Conservation (phyloP, 1,140 invertebrate species). For the Stenopsyche tienmushanensis region DNA sequence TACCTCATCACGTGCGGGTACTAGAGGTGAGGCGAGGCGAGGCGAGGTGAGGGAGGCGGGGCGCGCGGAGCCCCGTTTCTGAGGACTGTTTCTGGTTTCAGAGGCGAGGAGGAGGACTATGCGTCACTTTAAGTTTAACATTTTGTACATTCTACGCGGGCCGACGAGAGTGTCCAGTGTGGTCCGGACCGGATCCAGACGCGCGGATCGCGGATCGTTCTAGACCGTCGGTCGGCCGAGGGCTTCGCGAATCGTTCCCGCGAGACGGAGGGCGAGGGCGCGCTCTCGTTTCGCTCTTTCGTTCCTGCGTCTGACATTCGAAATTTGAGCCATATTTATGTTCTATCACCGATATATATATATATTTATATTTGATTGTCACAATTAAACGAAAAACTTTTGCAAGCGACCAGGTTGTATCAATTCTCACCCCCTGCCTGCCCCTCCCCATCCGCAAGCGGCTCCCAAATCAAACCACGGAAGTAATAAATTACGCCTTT, state of each 20-base stretch:
- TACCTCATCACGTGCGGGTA: constrained; percentile 92
- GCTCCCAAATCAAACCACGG: too few species aligned
- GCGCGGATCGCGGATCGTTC: too few species aligned
- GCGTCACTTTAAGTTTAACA: not conserved
- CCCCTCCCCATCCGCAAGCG: too few species aligned
- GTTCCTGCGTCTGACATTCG: too few species aligned
- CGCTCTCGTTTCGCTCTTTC: too few species aligned
- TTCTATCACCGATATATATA: not conserved
- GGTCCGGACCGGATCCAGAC: too few species aligned
- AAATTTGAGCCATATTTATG: not conserved
- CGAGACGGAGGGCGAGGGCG: too few species aligned
- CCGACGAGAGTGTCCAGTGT: too few species aligned
- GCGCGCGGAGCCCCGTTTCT: not conserved
- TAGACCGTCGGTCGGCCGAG: not conserved
- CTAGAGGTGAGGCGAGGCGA: constrained; percentile 70
- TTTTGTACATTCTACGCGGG: too few species aligned
- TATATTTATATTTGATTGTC: not conserved
- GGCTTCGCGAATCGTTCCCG: not conserved
- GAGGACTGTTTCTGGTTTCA: constrained; percentile 19
- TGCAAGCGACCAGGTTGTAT: not conserved
- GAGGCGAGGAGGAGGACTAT: constrained; percentile 53
- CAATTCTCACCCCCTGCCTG: too few species aligned
- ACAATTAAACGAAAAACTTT: not conserved
- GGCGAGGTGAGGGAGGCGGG: too few species aligned
- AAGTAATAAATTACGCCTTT: not conserved